Evolutionary conservation across 2,797 vertebrate genomes (phyloP).

Genomic region (Microctenopoma steveboyesi): DNA sequence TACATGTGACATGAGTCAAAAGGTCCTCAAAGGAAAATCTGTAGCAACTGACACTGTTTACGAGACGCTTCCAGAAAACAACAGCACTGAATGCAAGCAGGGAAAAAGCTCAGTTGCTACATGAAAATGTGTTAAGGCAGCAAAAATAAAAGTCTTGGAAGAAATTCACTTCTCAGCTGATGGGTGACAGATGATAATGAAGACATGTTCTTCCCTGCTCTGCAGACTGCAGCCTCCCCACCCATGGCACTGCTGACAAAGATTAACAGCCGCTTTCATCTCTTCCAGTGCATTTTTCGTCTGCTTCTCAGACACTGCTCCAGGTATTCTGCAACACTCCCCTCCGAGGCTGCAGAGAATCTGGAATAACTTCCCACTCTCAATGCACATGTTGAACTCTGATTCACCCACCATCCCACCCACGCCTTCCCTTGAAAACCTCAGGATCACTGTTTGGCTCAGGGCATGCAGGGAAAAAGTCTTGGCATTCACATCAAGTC

Average conservation of each 20-base stretch:
- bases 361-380: constrained; percentile 70
- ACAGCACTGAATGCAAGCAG: constrained; percentile 1
- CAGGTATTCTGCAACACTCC: constrained; percentile 65
- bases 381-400: constrained; percentile 67
- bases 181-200: constrained; percentile 80
- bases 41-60: constrained; percentile 50
- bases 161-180: constrained; percentile 70
- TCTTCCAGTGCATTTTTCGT: constrained; percentile 66
- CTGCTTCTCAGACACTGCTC: constrained; percentile 65
- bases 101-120: constrained; percentile 36
- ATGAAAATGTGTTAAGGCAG: constrained; percentile 52
- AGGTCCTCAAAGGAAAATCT: constrained; percentile 55
- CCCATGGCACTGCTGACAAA: constrained; percentile 77
- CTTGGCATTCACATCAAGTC: constrained; percentile 39
- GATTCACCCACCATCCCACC: constrained; percentile 70
- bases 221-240: constrained; percentile 57
- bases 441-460: constrained; percentile 41
- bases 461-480: constrained; percentile 34
- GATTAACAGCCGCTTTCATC: constrained; percentile 85
- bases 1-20: constrained; percentile 60
- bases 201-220: constrained; percentile 67
- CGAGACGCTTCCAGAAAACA: constrained; percentile 40
- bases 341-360: constrained; percentile 66
- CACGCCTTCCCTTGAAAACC: constrained; percentile 61
- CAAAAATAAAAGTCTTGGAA: constrained; percentile 50